Base-by-base conservation (phyloP, 2,113 vertebrate genomes). In the Pristiophorus japonicus region DNA sequence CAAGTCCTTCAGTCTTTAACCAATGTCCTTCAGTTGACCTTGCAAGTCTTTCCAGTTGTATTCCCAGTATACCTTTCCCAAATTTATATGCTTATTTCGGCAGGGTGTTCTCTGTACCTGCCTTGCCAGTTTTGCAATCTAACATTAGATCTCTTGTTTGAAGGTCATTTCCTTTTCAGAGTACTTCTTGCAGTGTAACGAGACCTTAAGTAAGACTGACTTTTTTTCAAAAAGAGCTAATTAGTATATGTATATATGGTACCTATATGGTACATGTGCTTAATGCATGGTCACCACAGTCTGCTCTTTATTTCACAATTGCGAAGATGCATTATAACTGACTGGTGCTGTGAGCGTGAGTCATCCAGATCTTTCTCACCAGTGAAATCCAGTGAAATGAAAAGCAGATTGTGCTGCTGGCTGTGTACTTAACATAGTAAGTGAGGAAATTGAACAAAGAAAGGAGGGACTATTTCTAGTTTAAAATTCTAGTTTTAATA, bases 331-430 rank as follows among this genome's bases (percentile, higher is more conserved):
- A 66, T 94, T 94, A 70, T 94, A 94, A 94, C 93, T 94, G 27
- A 30, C 20, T 42, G 20, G 93, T 70, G 45, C 93, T 94, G 93
- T 94, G 66, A 94, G 38, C 42, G 66, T 94, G 93, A 94, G 91
- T 94, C 91, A 94, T 67, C 91, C 67, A 94, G 91, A 94, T 94
- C 93, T 47, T 94, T 94, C 93, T 94, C 66, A 51, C 93, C 93
- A 94, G 93, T 94, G 93, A 70, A 94, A 70, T 94, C 93, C 93
- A 94, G 65, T 94, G 93, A 67, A 94, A 70, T 94, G 92, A 70
- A 92, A 67, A 67, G 93, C 93, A 94, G 42, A 94, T 94, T 94
- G 45, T 94, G 66, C 63, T 94, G 93, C 65, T 94, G 65, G 93
- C 66, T 70, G 93, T 94, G 93, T 70, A 67, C 93, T 94, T 94